Evolutionary conservation across 2,113 vertebrate genomes (phyloP), one percentile per base, ranked within the genome.

Genomic region (Caranx ignobilis): DNA sequence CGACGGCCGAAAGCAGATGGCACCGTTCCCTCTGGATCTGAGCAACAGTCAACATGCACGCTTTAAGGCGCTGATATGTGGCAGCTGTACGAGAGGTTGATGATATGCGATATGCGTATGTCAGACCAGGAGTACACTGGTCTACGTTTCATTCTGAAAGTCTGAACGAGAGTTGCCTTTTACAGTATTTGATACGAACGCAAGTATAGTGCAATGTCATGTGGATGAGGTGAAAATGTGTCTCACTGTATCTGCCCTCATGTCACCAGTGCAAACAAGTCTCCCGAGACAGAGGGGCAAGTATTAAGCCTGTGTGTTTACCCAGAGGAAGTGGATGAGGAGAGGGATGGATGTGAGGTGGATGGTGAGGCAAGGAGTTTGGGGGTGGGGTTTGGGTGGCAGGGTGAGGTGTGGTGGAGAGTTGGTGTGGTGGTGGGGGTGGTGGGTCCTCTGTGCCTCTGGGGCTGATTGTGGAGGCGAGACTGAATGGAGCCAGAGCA

Each of bases 401-500:
- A 41, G 59, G 41, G 72, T 18, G 60, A 56, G 41, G 72, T 18
- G 60, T 55, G 55, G 43, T 26, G 45, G 47, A 41, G 39, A 10
- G 39, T 41, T 11, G 75, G 63, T 26, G 26, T 26, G 26, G 26
- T 26, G 26, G 26, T 26, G 26, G 35, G 68, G 50, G 21, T 12
- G 71, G 62, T 61, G 80, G 69, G 61, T 77, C 77, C 54, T 62
- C 69, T 62, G 64, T 66, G 85, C 70, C 93, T 89, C 80, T 77
- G 87, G 88, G 88, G 63, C 67, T 77, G 85, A 94, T 83, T 94
- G 91, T 89, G 93, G 84, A 90, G 92, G 91, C 89, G 90, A 95
- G 94, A 95, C 95, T 90, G 82, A 90, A 91, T 82, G 90, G 92
- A 96, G 94, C 93, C 93, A 84, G 84, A 91, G 90, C 89, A 93